A percentile compares a stretch with the other conserved stretches of the same genome.
phyloP scores from a whole-genome alignment of 2,797 vertebrate species.

The Varecia variegata region DNA sequence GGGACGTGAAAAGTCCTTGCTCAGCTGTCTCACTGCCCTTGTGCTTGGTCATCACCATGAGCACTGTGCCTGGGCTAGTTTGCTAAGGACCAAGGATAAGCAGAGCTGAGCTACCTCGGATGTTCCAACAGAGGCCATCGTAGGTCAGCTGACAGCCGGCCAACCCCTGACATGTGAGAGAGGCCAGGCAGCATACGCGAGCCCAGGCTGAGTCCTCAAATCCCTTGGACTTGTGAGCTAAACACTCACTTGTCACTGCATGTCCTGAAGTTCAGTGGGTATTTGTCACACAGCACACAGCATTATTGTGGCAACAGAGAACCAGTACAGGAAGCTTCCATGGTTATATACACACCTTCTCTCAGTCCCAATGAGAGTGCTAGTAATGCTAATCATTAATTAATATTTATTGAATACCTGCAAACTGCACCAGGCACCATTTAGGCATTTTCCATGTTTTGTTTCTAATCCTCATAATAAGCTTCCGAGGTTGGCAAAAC shows the following conservation, averaged over 20 bases:
- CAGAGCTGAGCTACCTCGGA: not conserved
- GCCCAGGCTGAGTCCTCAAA: accelerated
- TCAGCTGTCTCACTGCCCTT: no score
- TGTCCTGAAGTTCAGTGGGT: not conserved
- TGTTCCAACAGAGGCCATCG: not conserved
- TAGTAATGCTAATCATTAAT: not conserved
- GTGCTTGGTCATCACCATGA: accelerated
- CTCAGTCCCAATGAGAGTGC: not conserved
- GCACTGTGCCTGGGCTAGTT: not conserved
- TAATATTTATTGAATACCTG: not conserved
- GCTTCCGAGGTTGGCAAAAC: not conserved
- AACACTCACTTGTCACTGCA: no score
- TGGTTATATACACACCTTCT: not conserved
- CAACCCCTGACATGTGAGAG: not conserved
- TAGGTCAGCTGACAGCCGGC: not conserved
- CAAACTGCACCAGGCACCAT: not conserved
- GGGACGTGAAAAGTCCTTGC: not conserved
- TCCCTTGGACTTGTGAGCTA: not conserved
- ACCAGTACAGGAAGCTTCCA: no score
- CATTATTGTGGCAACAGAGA: not conserved
- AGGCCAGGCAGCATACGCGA: not conserved
- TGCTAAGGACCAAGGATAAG: not conserved
- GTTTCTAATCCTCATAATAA: not conserved
- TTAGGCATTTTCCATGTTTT: accelerated
- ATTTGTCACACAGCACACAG: not conserved